phyloP scores from a whole-genome alignment of 2,797 vertebrate genomes.

The Corythornis leucogaster region DNA sequence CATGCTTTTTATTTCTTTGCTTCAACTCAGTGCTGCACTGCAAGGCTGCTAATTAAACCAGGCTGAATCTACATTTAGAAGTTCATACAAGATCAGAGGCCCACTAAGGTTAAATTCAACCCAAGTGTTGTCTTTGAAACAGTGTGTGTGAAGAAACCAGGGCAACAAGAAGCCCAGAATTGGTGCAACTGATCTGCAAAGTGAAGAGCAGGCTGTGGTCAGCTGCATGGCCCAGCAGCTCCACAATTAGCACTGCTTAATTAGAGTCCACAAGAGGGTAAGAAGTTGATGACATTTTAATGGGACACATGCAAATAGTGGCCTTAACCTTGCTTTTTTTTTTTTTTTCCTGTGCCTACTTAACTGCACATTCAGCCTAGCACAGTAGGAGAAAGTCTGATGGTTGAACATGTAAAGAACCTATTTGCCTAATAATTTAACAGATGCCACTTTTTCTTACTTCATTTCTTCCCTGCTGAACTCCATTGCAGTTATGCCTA shows the following conservation, averaged over 20 bases:
- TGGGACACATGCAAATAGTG: neutral
- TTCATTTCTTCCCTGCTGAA: neutral
- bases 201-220: neutral
- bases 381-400: neutral
- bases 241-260: neutral
- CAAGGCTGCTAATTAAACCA: neutral
- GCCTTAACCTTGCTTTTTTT: neutral
- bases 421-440: neutral
- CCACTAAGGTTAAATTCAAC: neutral
- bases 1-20: constrained; percentile 10
- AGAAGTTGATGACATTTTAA: neutral
- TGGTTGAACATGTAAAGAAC: neutral
- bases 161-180: neutral
- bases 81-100: neutral
- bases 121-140: neutral
- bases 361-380: neutral
- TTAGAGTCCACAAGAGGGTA: neutral
- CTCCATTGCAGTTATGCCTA: neutral
- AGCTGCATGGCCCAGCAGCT: neutral
- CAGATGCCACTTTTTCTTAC: neutral
- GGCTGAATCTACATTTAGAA: neutral
- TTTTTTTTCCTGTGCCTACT: neutral
- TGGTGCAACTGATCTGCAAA: neutral
- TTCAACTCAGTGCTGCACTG: neutral
- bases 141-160: accelerated